Conservation (phyloP, 2,888 invertebrate genomes). For the Xanthia icteritia region DNA sequence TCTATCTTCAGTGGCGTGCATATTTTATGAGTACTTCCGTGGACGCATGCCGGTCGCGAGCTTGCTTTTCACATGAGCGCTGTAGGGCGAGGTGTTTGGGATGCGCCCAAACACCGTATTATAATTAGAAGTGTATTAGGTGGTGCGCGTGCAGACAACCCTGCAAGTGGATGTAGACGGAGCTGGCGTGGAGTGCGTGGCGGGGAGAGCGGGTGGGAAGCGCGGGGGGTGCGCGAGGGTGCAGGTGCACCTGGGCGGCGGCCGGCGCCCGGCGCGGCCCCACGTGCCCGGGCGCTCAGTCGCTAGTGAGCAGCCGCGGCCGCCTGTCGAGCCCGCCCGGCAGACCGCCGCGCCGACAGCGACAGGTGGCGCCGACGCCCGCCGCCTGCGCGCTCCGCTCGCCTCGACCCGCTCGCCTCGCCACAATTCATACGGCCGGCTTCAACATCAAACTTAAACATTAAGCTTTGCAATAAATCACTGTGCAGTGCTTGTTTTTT, state of each 20-base stretch:
- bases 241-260: conserved; percentile 88
- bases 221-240: conserved; percentile 71
- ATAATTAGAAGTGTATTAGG: conserved; percentile 55
- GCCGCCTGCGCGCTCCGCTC: conserved; percentile 83
- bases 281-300: conserved; percentile 86
- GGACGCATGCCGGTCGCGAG: conserved; percentile 24
- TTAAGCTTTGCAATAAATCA: conserved; percentile 75
- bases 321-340: conserved; percentile 69
- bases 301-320: conserved; percentile 78
- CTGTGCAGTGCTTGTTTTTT: conserved; percentile 79
- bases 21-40: conserved; percentile 62
- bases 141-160: conserved; percentile 62
- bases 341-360: conserved; percentile 72
- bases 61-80: conserved; percentile 24
- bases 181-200: conserved; percentile 52
- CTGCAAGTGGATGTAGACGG: conserved; percentile 69
- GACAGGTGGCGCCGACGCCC: conserved; percentile 85
- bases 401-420: conserved; percentile 69
- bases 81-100: conserved; percentile 16
- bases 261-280: conserved; percentile 80
- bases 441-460: conserved; percentile 82
- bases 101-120: conserved; percentile 17
- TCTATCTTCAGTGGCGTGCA: conserved; percentile 58
- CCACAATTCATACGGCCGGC: conserved; percentile 76
- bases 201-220: conserved; percentile 74